phyloP scores from a whole-genome alignment of 2,888 invertebrate genomes.

The Phymatocera aterrima region DNA sequence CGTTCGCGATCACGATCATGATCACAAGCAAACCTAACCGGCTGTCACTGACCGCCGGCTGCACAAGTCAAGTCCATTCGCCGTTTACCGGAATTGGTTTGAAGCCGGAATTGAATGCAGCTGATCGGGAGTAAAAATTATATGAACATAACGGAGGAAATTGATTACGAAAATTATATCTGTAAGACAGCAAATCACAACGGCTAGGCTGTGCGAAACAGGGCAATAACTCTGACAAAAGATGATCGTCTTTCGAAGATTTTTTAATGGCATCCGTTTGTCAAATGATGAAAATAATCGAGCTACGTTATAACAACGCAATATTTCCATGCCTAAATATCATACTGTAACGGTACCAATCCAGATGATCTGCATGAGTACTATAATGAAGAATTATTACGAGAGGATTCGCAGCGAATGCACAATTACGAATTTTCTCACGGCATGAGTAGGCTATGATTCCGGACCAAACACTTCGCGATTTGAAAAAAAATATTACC shows the following conservation, averaged over 20 bases:
- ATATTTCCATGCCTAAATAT: too few relatives aligned
- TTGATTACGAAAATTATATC: not conserved
- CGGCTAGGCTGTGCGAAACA: not conserved
- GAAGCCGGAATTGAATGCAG: not conserved
- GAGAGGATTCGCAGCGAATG: not conserved
- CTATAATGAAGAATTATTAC: too few relatives aligned
- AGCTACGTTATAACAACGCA: too few relatives aligned
- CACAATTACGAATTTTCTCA: not conserved
- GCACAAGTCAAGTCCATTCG: conserved; percentile 29
- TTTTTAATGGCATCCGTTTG: too few relatives aligned
- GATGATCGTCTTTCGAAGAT: not conserved
- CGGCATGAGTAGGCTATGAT: too few relatives aligned
- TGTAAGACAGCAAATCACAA: not conserved
- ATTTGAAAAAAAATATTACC: too few relatives aligned
- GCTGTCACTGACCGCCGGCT: conserved; percentile 70
- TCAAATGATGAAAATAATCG: too few relatives aligned
- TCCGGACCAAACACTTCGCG: too few relatives aligned
- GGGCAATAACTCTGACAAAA: not conserved
- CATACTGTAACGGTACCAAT: too few relatives aligned
- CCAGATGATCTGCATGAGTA: too few relatives aligned
- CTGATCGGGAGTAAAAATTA: not conserved
- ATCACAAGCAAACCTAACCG: conserved; percentile 62
- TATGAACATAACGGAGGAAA: not conserved
- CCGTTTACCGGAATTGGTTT: not conserved
- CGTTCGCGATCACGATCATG: conserved; percentile 63